Conservation (phyloP, 2,797 vertebrate genomes). For the Myioborus melanocephalus region DNA sequence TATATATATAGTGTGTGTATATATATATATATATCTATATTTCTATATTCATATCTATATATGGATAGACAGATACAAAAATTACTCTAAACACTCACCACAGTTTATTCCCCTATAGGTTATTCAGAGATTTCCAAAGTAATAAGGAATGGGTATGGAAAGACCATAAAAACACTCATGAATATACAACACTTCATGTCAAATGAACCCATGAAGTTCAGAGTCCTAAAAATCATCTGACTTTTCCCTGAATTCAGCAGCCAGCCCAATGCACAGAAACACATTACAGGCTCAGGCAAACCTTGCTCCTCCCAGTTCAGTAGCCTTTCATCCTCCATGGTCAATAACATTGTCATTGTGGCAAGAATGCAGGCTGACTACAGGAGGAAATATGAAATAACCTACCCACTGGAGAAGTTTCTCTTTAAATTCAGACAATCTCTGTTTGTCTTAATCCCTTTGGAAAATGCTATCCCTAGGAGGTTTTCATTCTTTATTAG, state of each 20-base stretch:
- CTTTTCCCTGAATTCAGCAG: background rate
- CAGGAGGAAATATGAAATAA: background rate
- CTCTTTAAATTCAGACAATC: background rate
- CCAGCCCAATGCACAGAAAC: background rate
- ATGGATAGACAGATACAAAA: background rate
- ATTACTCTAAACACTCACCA: background rate
- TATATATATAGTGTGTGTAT: too few species aligned
- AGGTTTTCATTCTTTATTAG: background rate
- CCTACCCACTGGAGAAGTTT: background rate
- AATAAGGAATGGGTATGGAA: background rate
- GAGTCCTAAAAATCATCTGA: background rate
- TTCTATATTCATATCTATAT: too few species aligned
- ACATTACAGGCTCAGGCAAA: background rate
- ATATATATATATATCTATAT: too few species aligned
- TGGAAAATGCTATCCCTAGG: background rate
- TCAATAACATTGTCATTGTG: background rate
- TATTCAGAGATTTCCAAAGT: background rate
- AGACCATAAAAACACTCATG: background rate
- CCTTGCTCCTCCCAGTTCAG: background rate
- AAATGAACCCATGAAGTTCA: background rate
- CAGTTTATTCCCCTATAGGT: background rate
- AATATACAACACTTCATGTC: background rate
- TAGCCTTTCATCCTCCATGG: background rate
- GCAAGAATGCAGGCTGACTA: background rate
- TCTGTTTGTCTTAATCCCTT: background rate